A percentile compares a stretch with the other conserved stretches of the same genome.
Conservation (phyloP, 2,888 invertebrate genomes). For the Ophraella communa region DNA sequence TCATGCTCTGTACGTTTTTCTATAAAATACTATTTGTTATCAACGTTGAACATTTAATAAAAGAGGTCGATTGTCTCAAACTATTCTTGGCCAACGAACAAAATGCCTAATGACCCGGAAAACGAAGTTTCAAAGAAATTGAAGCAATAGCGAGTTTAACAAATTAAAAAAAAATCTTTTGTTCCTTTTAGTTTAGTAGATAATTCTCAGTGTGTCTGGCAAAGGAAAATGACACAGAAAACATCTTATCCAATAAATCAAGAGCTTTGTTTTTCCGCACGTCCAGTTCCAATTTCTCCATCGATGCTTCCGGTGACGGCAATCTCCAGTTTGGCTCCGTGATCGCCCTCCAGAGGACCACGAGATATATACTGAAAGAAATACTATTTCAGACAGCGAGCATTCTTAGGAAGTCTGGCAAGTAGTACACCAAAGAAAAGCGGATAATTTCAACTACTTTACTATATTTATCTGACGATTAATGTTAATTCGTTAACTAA, state of each 20-base stretch:
- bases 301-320: conserved; percentile 51
- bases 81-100: background rate
- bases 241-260: conserved; percentile 49
- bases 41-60: background rate
- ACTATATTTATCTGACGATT: no score
- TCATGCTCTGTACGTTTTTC: background rate
- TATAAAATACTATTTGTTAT: background rate
- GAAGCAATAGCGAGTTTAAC: background rate
- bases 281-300: conserved; percentile 54
- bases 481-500: no score
- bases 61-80: background rate
- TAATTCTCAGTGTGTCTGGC: conserved; percentile 51
- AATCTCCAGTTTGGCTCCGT: conserved; percentile 50
- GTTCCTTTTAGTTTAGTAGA: conserved; percentile 40
- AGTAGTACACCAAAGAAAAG: conserved; percentile 9
- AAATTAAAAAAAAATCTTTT: conserved; percentile 19
- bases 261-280: conserved; percentile 55
- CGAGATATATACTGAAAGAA: conserved; percentile 41
- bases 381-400: conserved; percentile 33
- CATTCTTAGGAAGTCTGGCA: conserved; percentile 19
- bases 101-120: conserved; percentile 17
- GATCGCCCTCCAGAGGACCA: conserved; percentile 52
- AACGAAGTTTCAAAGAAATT: conserved; percentile 21
- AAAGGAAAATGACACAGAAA: conserved; percentile 47
- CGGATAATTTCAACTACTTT: conserved; percentile 14